Base-by-base conservation (phyloP, 35 echinoderm and acorn worm species). In the Stichopus chloronotus region DNA sequence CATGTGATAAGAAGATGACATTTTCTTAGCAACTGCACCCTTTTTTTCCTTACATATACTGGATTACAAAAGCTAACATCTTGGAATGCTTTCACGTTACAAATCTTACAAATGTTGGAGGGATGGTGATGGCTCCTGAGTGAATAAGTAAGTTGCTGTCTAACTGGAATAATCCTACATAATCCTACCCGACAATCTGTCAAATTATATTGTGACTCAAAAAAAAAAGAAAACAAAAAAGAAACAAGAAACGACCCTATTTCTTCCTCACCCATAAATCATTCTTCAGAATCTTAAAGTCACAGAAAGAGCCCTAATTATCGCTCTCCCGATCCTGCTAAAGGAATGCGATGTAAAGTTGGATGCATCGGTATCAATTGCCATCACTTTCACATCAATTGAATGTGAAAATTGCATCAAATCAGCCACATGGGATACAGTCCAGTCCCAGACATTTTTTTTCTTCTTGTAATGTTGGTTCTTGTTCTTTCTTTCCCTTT, bases 381-480 rank as follows among this genome's bases (percentile, higher is more conserved):
- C 19, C 87, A 63, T 89, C 87, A 89, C 58, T 89, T 89, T 89
- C 57, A 55, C 59, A 89, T 71, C 60, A 89, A 71, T 63, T 72
- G 16, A 89, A 89, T 89, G 87, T 30, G 87, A 89, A 89, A 89
- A 89, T 89, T 89, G 87, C 87, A 20, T 89, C 61, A 89, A 89
- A 89, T 72, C 71, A 54, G 59, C 57, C 65, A 24, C 87, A 25
- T 43, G 80, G 55, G 43, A 57, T 16, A 30, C 80, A 57, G 52
- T 43, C 25, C 9, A 52, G 9, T 83, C 8, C 16, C 24, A 12
- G 80, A 30, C 5, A 52, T 9, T 25, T 79, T 22, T 22, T 79
- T 79, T 9, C 9, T 79, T 79, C n/a, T 52, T 25, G 14, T 61
- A 43, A 43, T 43, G 30, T 43, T 43, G 30, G 30, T 43, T 43